Base-by-base conservation (phyloP, 2,888 invertebrate species). In the Orthonychiurus folsomi region DNA sequence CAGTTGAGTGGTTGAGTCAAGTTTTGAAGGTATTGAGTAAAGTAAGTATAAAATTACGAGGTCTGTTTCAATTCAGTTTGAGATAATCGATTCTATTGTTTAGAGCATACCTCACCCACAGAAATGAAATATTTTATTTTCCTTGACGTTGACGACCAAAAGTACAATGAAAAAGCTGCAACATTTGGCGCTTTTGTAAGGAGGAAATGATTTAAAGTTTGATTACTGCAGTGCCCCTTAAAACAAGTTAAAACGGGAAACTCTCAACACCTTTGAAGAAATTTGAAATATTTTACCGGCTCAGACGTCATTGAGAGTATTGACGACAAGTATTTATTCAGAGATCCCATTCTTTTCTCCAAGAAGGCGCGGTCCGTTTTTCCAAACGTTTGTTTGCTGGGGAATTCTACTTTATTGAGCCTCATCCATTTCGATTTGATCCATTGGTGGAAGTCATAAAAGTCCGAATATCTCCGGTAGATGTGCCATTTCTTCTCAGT, bases 371-470 rank as follows among this genome's bases (percentile, higher is more conserved):
- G 80, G 63, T 92, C 92, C 76, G 92, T 89, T 75, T 94, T 95
- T 75, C 93, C 92, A 77, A 95, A 91, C 56, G 93, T 88, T 76
- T 93, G 93, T 78, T 95, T 96, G 0, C 87, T 90, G 0, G 95
- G 95, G 52, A 73, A 70, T 50, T 73, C 73, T 1, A 73, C 56
- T 62, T 71, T 70, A 56, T 66, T 69, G 50, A 73, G 64, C 50
- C 70, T 62, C 67, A 68, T 67, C 73, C 69, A 79, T 79, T 73
- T 79, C 76, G 70, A 67, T 75, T 88, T 87, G 55, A 93, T 83
- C 74, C 86, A 85, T 68, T 85, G 83, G 76, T 93, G 87, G 21
- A 96, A 81, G 75, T 93, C 92, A 75, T 93, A 85, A 78, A 96
- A 96, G 78, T 95, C 94, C 23, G 93, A 93, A 76, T 94, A 96